These are phyloP conservation scores for Brachynemurus nebulosus DNA, from an alignment of 2,888 invertebrate genomes.

Conservation along the genomic window DNA sequence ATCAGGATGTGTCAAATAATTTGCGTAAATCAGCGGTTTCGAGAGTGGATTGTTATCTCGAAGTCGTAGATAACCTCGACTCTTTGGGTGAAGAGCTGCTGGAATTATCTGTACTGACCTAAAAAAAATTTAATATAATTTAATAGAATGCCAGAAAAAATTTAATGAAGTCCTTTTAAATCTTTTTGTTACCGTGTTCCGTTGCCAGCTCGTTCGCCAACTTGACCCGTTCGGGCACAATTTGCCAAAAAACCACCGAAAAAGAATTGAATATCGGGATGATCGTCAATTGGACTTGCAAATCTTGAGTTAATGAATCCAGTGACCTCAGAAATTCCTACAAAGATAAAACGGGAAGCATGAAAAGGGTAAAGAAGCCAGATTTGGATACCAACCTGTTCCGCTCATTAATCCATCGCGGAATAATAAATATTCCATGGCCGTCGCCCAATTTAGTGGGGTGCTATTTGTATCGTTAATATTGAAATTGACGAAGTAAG, in stretches of 20 bases:
- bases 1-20: constrained; percentile 60
- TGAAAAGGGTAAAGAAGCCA: not conserved
- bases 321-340: constrained; percentile 71
- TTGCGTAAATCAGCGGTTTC: constrained; percentile 74
- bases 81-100: constrained; percentile 73
- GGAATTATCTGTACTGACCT: constrained; percentile 62
- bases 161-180: not conserved
- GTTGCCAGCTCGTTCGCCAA: constrained; percentile 60
- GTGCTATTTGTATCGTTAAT: constrained; percentile 75
- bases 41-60: constrained; percentile 60
- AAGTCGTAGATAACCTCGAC: constrained; percentile 64
- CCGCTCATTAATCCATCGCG: constrained; percentile 83
- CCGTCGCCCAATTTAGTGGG: constrained; percentile 82
- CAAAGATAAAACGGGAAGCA: not conserved
- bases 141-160: no score
- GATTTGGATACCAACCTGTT: constrained; percentile 41
- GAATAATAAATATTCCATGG: constrained; percentile 80
- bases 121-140: not conserved
- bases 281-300: constrained; percentile 55
- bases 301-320: constrained; percentile 70
- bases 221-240: constrained; percentile 75
- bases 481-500: constrained; percentile 62
- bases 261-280: constrained; percentile 76
- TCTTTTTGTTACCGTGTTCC: constrained; percentile 31
- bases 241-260: constrained; percentile 78